Conservation (phyloP, 2,888 invertebrate species). For the Mimachlamys varia region DNA sequence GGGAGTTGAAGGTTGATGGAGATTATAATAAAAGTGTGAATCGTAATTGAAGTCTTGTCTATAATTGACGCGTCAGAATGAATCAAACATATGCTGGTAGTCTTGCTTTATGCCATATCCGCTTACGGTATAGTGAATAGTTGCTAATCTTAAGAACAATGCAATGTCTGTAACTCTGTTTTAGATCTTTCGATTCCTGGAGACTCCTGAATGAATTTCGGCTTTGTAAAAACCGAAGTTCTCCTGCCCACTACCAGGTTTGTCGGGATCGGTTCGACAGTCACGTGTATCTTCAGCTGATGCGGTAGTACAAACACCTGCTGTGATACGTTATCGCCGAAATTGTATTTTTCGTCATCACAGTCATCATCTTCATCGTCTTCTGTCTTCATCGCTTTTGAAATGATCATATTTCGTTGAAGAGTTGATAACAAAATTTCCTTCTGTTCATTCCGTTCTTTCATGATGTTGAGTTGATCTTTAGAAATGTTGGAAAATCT, state of each 20-base stretch:
- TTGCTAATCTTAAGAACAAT: background rate
- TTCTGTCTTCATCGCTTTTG: background rate
- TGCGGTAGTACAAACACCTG: background rate
- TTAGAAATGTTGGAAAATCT: constrained; percentile 3
- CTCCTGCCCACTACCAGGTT: background rate
- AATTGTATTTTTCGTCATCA: background rate
- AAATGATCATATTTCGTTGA: background rate
- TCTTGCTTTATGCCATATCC: too few species aligned
- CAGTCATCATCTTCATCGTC: background rate
- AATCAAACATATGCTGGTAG: too few species aligned
- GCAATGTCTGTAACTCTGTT: background rate
- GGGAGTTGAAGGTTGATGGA: too few species aligned
- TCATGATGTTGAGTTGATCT: constrained; percentile 16
- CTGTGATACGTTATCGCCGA: background rate
- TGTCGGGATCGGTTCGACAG: background rate
- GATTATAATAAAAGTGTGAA: too few species aligned
- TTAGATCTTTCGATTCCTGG: background rate
- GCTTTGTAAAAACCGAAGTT: constrained; percentile 1
- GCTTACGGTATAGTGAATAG: too few species aligned
- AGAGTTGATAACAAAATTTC: background rate
- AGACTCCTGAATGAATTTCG: background rate
- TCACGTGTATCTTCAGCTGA: background rate
- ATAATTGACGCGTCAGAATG: too few species aligned
- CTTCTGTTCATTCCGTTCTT: background rate
- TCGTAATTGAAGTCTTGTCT: too few species aligned